Evolutionary conservation across 1,140 invertebrate species (phyloP).

Genomic region (Papilio glaucus): DNA sequence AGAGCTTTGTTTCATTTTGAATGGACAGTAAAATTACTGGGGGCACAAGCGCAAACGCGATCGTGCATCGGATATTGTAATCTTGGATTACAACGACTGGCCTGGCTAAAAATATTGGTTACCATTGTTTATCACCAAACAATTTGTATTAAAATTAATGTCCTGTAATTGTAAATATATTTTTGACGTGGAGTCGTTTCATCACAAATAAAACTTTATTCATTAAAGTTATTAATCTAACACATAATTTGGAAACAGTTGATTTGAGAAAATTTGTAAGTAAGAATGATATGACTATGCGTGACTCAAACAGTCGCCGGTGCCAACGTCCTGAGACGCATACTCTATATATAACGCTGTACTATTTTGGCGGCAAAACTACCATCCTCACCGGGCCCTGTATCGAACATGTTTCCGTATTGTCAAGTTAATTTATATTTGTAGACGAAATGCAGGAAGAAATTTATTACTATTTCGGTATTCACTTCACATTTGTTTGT

Average conservation of each 20-base stretch:
- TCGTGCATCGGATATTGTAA: too few relatives aligned
- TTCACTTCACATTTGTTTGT: too few relatives aligned
- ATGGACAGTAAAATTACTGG: background rate
- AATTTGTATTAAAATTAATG: too few relatives aligned
- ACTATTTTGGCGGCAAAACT: slow-evolving; percentile 67
- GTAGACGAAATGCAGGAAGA: background rate
- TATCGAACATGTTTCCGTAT: slow-evolving; percentile 49
- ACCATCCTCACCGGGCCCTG: slow-evolving; percentile 48
- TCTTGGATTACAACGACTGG: too few relatives aligned
- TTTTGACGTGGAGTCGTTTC: too few relatives aligned
- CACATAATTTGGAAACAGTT: background rate
- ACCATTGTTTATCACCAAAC: too few relatives aligned
- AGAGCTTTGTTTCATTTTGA: background rate
- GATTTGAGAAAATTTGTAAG: background rate
- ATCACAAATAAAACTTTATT: too few relatives aligned
- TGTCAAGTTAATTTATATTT: slow-evolving; percentile 40
- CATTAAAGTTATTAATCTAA: too few relatives aligned
- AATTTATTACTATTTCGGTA: background rate
- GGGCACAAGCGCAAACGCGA: too few relatives aligned
- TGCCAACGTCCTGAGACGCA: slow-evolving; percentile 60
- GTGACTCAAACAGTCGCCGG: slow-evolving; percentile 34
- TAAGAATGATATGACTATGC: slow-evolving; percentile 8
- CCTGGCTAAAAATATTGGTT: too few relatives aligned
- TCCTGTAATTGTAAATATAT: too few relatives aligned
- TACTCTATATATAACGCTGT: slow-evolving; percentile 56